A percentile compares a stretch with the other conserved stretches of the same genome.
phyloP scores from a whole-genome alignment of 2,888 invertebrate species.

The Helleia helle region DNA sequence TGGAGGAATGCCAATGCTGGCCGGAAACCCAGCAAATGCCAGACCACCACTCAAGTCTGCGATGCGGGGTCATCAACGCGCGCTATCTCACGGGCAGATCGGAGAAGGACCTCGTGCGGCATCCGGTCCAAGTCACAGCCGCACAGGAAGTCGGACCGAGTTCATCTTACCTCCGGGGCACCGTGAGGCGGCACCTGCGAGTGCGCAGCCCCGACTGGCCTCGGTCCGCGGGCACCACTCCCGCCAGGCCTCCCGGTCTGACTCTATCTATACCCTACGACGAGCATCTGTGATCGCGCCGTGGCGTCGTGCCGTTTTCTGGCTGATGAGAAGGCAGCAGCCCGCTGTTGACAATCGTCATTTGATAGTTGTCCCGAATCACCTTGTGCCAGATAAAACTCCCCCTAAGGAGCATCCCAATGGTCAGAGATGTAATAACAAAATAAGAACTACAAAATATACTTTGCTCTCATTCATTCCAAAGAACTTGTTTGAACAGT shows the following conservation, averaged over 20 bases:
- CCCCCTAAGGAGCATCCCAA: constrained; percentile 88
- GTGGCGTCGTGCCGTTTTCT: constrained; percentile 79
- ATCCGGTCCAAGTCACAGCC: constrained; percentile 79
- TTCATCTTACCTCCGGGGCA: constrained; percentile 92
- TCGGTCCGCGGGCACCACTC: constrained; percentile 78
- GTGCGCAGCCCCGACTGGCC: constrained; percentile 60
- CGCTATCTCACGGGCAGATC: constrained; percentile 91
- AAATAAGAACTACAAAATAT: constrained; percentile 96
- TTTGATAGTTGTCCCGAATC: constrained; percentile 87
- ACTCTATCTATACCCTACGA: constrained; percentile 91
- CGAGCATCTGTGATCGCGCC: constrained; percentile 81
- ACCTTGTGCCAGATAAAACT: constrained; percentile 86
- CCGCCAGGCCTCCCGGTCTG: constrained; percentile 90
- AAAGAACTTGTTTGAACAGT: constrained; percentile 96
- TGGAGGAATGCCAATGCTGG: constrained; percentile 77
- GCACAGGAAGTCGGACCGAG: constrained; percentile 89
- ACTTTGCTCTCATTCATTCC: constrained; percentile 94
- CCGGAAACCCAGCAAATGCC: constrained; percentile 55
- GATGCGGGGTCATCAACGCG: constrained; percentile 85
- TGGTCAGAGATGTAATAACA: constrained; percentile 85
- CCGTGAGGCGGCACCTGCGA: constrained; percentile 74
- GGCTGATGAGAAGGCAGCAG: constrained; percentile 75
- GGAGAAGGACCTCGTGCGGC: constrained; percentile 67
- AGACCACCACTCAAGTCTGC: constrained; percentile 84
- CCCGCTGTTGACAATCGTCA: constrained; percentile 80